Evolutionary conservation across 1,140 invertebrate species (phyloP), one percentile per base, ranked within the genome.

Genomic region (Pogonus chalceus): DNA sequence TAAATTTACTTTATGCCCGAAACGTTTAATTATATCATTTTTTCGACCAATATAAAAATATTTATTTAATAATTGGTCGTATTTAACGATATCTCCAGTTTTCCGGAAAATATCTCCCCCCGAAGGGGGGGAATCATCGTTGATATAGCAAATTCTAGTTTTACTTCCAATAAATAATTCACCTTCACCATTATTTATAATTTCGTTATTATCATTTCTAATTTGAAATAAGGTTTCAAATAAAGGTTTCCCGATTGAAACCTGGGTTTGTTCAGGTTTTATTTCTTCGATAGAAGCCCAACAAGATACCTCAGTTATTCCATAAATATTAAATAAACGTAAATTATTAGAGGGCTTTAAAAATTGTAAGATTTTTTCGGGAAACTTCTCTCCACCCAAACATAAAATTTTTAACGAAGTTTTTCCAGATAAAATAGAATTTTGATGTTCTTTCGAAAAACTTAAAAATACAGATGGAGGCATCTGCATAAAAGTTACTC

Each of bases 241-340:
- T 22, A 90, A 67, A 56, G 75, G 67, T 54, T 72, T 60, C 2
- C 85, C 85, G 14, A 89, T 67, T 49, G 66, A 70, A 46, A 75
- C 58, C 61, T 75, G 9, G 7, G 18, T 70, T 35, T 62, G 57
- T 54, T 72, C 69, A 35, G 51, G 50, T 2, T 74, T 57, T 1
- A 88, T 66, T 72, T 80, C 70, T 49, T 75, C 70, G 35, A 79
- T 73, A 60, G 80, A 81, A 1, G 88, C 82, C 89, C 88, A 92
- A 67, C 86, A 88, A 2, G 88, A 90, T 48, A 91, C 76, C 72
- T 92, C 88, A 26, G 87, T 90, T 18, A 88, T 81, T 51, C 89
- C 88, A 77, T 91, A 92, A 49, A 90, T 67, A 69, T 86, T 89
- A 67, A 77, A 88, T 51, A 90, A 69, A 64, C 63, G 72, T 20